phyloP scores from a whole-genome alignment of 2,113 vertebrate species.

The Arizona elegans region DNA sequence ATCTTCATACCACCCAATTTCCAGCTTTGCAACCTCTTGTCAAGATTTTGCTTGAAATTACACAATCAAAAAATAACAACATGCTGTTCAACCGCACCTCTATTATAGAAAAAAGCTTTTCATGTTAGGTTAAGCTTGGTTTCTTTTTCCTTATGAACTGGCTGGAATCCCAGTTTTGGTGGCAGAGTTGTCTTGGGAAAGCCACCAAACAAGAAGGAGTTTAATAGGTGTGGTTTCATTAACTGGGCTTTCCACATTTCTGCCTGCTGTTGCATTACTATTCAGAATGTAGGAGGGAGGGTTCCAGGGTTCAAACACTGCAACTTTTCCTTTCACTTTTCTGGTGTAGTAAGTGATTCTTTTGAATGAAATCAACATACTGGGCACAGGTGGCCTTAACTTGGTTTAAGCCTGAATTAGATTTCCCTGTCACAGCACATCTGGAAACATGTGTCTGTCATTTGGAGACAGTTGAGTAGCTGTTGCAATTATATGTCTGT shows the following conservation, averaged over 20 bases:
- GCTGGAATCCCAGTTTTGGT: not conserved
- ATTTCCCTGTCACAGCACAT: not conserved
- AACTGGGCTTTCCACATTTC: not conserved
- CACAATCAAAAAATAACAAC: not conserved
- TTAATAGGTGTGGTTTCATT: not conserved
- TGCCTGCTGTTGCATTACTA: not conserved
- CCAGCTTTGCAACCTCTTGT: not conserved
- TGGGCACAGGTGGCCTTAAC: fast-evolving
- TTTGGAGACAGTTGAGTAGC: not conserved
- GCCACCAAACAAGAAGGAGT: not conserved
- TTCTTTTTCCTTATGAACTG: not conserved
- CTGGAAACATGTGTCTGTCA: not conserved
- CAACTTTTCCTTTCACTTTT: not conserved
- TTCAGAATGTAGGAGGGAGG: not conserved
- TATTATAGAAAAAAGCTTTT: not conserved
- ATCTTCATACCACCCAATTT: not conserved
- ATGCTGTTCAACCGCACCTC: not conserved
- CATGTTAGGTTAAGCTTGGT: not conserved
- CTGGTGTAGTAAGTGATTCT: not conserved
- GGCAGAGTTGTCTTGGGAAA: not conserved
- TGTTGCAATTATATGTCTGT: not conserved
- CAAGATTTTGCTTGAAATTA: not conserved
- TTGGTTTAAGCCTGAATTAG: not conserved
- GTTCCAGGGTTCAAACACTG: not conserved
- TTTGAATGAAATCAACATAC: not conserved